Evolutionary conservation across 2,113 vertebrate genomes (phyloP).

Genomic region (Clarias gariepinus): DNA sequence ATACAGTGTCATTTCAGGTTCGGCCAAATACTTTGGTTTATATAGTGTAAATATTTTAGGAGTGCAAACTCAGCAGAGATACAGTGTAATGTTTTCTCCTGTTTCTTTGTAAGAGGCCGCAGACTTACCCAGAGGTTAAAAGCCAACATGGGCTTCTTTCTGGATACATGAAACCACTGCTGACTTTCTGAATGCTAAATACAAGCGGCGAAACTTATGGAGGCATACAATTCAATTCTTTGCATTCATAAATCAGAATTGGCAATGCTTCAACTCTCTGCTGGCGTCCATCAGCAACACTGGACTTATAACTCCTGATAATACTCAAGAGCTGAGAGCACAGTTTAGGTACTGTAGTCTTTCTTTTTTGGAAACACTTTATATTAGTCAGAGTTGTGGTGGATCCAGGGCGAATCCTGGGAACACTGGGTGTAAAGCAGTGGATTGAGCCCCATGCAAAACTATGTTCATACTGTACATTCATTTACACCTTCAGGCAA

Average conservation of each 20-base stretch:
- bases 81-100: background rate
- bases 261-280: background rate
- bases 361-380: background rate
- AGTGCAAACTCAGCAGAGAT: background rate
- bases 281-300: background rate
- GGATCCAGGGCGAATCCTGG: background rate
- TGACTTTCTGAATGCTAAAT: background rate
- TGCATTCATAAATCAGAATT: background rate
- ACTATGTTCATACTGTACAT: background rate
- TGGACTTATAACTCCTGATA: background rate
- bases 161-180: background rate
- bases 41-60: background rate
- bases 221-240: background rate
- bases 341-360: background rate
- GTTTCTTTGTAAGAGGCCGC: background rate
- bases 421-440: background rate
- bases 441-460: background rate
- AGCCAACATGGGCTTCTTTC: background rate
- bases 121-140: background rate
- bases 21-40: too few species aligned
- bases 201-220: background rate
- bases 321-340: background rate
- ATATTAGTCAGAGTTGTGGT: too few species aligned
- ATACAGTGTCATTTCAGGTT: too few species aligned
- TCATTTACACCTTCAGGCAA: background rate